Evolutionary conservation across 2,113 vertebrate genomes (phyloP).

Genomic region (Gracilinanus agilis): DNA sequence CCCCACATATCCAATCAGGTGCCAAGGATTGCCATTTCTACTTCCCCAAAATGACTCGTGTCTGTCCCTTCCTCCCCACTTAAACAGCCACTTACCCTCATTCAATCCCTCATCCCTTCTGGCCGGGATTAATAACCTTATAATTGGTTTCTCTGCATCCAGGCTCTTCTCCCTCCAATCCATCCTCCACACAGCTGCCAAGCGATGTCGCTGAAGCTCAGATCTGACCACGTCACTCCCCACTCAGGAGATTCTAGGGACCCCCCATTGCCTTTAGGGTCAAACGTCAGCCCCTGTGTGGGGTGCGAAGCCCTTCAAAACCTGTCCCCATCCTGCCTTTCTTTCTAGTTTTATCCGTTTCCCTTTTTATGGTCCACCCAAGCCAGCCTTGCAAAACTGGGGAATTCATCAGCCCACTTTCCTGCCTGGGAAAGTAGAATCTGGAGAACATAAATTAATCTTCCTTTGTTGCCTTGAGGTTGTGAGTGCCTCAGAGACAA

Average conservation of each 20-base stretch:
- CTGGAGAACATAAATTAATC: not conserved
- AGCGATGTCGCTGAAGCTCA: not conserved
- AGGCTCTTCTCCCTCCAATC: not conserved
- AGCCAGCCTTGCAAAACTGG: not conserved
- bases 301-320: not conserved
- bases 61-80: not conserved
- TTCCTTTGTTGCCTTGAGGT: not conserved
- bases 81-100: not conserved
- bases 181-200: not conserved
- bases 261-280: not conserved
- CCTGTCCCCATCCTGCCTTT: not conserved
- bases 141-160: not conserved
- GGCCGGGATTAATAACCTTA: not conserved
- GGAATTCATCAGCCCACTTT: not conserved
- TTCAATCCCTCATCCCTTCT: not conserved
- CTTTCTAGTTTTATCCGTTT: not conserved
- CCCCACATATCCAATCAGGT: not conserved
- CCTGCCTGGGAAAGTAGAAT: not conserved
- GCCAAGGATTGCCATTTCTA: not conserved
- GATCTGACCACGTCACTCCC: not conserved
- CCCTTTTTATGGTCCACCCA: not conserved
- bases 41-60: not conserved
- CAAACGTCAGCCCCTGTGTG: not conserved
- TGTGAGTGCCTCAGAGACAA: not conserved
- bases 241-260: not conserved